Evolutionary conservation across 1,140 invertebrate species (phyloP).

Genomic region (Cydia strobilella): DNA sequence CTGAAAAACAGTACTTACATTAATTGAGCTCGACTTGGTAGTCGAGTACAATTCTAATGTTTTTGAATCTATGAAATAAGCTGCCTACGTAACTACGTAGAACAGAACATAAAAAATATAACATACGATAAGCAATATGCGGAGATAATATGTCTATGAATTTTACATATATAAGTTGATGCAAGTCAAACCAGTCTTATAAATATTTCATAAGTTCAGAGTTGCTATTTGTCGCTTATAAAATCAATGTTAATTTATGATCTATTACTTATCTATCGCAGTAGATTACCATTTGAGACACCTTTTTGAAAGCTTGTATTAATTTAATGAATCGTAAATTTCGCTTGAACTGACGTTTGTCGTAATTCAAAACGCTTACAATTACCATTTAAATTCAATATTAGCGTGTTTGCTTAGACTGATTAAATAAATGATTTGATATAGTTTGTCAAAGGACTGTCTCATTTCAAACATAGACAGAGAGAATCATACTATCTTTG

Average conservation of each 20-base stretch:
- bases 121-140: neutral
- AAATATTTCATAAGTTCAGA: constrained; percentile 27
- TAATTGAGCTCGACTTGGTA: too few relatives aligned
- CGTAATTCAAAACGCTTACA: constrained; percentile 15
- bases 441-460: too few relatives aligned
- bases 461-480: too few relatives aligned
- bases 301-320: constrained; percentile 31
- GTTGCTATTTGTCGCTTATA: constrained; percentile 28
- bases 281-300: constrained; percentile 25
- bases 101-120: neutral
- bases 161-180: neutral
- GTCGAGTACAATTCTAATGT: too few relatives aligned
- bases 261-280: constrained; percentile 18
- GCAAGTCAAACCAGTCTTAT: constrained; percentile 20
- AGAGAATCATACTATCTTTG: too few relatives aligned
- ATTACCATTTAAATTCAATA: constrained; percentile 31
- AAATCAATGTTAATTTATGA: constrained; percentile 31
- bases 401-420: constrained; percentile 22
- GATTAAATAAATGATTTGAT: constrained; percentile 8
- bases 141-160: neutral
- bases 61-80: too few relatives aligned
- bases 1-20: too few relatives aligned
- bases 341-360: neutral
- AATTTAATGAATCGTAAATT: constrained; percentile 26
- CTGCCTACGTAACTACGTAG: neutral